Evolutionary conservation across 2,888 invertebrate species (phyloP).

Genomic region (Mesochorus sp.): DNA sequence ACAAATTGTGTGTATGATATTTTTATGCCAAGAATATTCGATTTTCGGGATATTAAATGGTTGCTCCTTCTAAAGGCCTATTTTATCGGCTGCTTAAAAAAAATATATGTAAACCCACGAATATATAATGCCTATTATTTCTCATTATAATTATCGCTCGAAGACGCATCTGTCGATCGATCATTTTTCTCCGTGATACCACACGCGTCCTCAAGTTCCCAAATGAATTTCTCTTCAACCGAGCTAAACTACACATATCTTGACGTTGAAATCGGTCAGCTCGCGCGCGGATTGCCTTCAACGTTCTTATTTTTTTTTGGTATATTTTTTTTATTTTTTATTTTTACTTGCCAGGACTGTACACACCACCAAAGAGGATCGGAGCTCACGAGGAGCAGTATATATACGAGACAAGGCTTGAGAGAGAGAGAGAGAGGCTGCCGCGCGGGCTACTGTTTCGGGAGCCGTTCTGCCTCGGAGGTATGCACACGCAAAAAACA

Average conservation of each 20-base stretch:
- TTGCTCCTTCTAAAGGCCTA: too few relatives aligned
- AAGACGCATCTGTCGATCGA: not conserved
- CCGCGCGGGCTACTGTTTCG: conserved; percentile 81
- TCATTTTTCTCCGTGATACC: not conserved
- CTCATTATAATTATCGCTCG: not conserved
- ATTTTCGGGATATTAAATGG: conserved; percentile 29
- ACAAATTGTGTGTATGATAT: too few relatives aligned
- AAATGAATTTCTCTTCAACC: conserved; percentile 22
- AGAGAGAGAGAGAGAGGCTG: conserved; percentile 11
- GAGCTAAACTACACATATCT: not conserved
- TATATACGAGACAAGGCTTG: conserved; percentile 18
- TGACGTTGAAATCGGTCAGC: conserved; percentile 28
- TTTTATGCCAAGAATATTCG: not conserved
- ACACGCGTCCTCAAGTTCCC: not conserved
- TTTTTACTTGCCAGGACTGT: conserved; percentile 79
- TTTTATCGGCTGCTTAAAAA: too few relatives aligned
- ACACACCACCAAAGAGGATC: conserved; percentile 62
- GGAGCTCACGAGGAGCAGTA: conserved; percentile 11
- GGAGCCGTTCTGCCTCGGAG: conserved; percentile 79
- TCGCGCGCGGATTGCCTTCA: conserved; percentile 8
- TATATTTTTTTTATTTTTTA: conserved; percentile 60
- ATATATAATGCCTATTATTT: too few relatives aligned
- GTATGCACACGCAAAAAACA: conserved; percentile 82
- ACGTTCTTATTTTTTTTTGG: too few relatives aligned
- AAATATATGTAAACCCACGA: too few relatives aligned